A percentile compares a stretch with the other conserved stretches of the same genome.
Evolutionary conservation across 2,797 vertebrate genomes (phyloP).

Genomic region (Carcharodon carcharias): DNA sequence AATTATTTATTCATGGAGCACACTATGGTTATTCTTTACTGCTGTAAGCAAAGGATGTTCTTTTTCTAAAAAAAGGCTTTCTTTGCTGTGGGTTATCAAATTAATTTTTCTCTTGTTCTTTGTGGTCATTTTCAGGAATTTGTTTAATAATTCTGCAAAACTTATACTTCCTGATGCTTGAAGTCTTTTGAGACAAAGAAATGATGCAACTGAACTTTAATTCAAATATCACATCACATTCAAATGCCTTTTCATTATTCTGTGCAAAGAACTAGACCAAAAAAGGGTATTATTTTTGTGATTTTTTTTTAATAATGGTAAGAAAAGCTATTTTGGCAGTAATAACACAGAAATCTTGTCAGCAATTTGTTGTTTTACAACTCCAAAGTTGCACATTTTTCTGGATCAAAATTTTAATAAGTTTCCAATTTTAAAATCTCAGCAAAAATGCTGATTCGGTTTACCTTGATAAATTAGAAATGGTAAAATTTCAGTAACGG

Average conservation of each 20-base stretch:
- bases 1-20: background rate
- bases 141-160: conserved; percentile 28
- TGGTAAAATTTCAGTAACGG: conserved; percentile 90
- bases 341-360: conserved; percentile 12
- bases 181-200: conserved; percentile 44
- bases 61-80: background rate
- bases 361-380: conserved; percentile 49
- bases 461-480: conserved; percentile 87
- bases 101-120: background rate
- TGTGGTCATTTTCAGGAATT: conserved; percentile 8
- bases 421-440: conserved; percentile 82
- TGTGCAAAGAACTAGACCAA: background rate
- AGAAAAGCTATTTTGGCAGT: conserved; percentile 10
- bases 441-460: conserved; percentile 81
- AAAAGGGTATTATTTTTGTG: background rate
- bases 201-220: conserved; percentile 39
- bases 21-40: background rate
- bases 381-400: conserved; percentile 71
- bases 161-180: background rate
- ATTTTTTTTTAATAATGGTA: conserved; percentile 18
- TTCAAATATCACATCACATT: conserved; percentile 41
- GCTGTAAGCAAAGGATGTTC: background rate
- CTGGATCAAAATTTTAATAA: conserved; percentile 77
- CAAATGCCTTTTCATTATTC: conserved; percentile 32
- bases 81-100: background rate